Conservation (phyloP, 1,140 invertebrate species). For the Ceratitis capitata region DNA sequence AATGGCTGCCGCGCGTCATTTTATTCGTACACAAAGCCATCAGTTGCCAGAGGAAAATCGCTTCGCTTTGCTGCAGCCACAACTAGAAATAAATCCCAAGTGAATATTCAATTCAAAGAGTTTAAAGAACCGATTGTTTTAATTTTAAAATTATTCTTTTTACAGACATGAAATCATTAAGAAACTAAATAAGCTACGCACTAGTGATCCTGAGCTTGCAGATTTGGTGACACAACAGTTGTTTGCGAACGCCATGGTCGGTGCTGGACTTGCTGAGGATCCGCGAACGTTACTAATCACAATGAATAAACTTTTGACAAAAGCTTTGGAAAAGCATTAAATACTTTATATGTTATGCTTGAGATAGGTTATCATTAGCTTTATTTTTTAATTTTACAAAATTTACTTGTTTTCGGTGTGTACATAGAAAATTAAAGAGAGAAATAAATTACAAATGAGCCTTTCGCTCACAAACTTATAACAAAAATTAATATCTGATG, state of each 20-base stretch:
- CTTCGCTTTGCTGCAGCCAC: conserved; percentile 87
- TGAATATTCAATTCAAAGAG: conserved; percentile 62
- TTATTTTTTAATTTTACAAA: background rate
- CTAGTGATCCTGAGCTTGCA: conserved; percentile 81
- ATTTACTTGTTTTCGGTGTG: background rate
- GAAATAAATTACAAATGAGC: background rate
- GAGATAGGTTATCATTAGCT: background rate
- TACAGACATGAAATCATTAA: conserved; percentile 89
- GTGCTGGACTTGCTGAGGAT: conserved; percentile 93
- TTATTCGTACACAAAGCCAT: conserved; percentile 88
- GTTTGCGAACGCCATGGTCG: conserved; percentile 94
- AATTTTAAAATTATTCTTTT: background rate
- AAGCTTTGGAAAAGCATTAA: conserved; percentile 85
- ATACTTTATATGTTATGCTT: background rate
- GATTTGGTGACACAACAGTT: conserved; percentile 89
- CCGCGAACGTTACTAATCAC: conserved; percentile 83
- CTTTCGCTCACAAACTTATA: too few species aligned
- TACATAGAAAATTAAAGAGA: background rate
- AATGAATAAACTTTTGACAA: conserved; percentile 87
- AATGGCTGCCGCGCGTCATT: conserved; percentile 95
- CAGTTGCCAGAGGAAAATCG: conserved; percentile 86
- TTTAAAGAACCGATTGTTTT: background rate
- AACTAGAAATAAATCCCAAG: conserved; percentile 93
- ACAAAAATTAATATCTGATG: too few species aligned
- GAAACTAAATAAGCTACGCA: conserved; percentile 81